A percentile compares a stretch with the other conserved stretches of the same genome.
phyloP scores from a whole-genome alignment of 2,888 invertebrate genomes.

The Hedychridium roseum region DNA sequence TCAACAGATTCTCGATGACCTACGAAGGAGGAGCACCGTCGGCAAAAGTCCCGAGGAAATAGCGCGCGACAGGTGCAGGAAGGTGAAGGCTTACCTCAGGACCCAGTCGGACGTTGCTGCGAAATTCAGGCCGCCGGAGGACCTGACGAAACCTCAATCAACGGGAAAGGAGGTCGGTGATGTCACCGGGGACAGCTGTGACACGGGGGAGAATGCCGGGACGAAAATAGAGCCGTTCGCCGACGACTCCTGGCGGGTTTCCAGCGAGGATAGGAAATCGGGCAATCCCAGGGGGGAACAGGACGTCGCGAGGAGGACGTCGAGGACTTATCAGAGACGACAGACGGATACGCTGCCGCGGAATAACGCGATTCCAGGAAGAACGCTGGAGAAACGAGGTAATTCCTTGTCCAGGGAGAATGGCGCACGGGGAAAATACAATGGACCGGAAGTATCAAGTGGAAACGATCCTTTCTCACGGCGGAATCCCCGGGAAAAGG shows the following conservation, averaged over 20 bases:
- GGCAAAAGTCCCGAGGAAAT: conserved; percentile 42
- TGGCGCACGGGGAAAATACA: too few relatives aligned
- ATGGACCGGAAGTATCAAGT: too few relatives aligned
- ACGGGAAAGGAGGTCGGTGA: too few relatives aligned
- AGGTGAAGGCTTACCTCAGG: conserved; percentile 46
- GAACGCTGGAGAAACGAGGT: background rate
- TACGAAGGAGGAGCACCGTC: conserved; percentile 27
- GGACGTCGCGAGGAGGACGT: background rate
- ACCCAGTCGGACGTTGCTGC: too few relatives aligned
- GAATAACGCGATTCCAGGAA: background rate
- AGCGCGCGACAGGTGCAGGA: conserved; percentile 44
- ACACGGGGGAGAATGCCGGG: too few relatives aligned
- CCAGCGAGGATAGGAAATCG: conserved; percentile 24
- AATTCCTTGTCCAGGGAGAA: too few relatives aligned
- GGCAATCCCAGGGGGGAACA: conserved; percentile 14
- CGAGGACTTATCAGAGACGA: background rate
- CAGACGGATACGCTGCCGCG: too few relatives aligned
- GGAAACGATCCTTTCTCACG: conserved; percentile 8
- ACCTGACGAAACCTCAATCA: too few relatives aligned
- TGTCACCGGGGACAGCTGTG: too few relatives aligned
- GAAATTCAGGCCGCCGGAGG: too few relatives aligned
- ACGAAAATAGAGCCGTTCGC: too few relatives aligned
- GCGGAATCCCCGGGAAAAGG: conserved; percentile 1
- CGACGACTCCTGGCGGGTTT: too few relatives aligned
- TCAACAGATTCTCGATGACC: conserved; percentile 51